Evolutionary conservation across 2,797 vertebrate genomes (phyloP), one percentile per base, ranked within the genome.

Genomic region (Mormyrops attenuatus): DNA sequence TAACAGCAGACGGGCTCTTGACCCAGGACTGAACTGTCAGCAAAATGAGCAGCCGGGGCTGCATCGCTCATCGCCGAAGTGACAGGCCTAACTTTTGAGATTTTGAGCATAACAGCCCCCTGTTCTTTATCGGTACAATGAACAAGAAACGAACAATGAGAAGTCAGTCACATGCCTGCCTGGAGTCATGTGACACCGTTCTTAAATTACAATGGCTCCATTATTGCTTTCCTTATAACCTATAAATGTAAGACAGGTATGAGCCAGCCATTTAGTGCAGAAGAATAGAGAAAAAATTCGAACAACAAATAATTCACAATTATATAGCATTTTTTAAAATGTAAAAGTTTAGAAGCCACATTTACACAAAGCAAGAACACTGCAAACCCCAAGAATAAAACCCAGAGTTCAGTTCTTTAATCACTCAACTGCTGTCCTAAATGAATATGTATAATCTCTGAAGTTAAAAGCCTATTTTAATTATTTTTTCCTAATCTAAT

Each of bases 1-100:
- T 22, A 47, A 73, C 89, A 52, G 47, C 89, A 73, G 84, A 69
- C 50, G 22, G n/a, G 53, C 41, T 85, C 82, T 57, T 57, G 55
- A 47, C 60, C 82, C 60, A 47, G 88, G 52, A 89, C n/a, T 60
- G 60, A 57, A 57, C 82, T 85, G 57, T 85, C 88, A 89, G 88
- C 26, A 20, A 85, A 85, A 85, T 60, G 5, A 82, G 22, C 88
- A 47, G 22, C 15, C 22, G 55, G 26, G 57, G 53, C 44, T 66
- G 57, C 82, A 84, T 84, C 34, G 41, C 38, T 55, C 53, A 63
- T 82, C 55, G 50, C 38, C 80, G 60, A 63, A 66, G 82, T 66
- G 57, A 66, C 80, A 63, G 80, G 53, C 15, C 30, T 41, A 7
- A 11, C 52, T 52, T 80, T 50, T 84, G 88, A 85, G 9, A 60